phyloP scores from a whole-genome alignment of 1,140 invertebrate species.

The Dysdera silvatica region DNA sequence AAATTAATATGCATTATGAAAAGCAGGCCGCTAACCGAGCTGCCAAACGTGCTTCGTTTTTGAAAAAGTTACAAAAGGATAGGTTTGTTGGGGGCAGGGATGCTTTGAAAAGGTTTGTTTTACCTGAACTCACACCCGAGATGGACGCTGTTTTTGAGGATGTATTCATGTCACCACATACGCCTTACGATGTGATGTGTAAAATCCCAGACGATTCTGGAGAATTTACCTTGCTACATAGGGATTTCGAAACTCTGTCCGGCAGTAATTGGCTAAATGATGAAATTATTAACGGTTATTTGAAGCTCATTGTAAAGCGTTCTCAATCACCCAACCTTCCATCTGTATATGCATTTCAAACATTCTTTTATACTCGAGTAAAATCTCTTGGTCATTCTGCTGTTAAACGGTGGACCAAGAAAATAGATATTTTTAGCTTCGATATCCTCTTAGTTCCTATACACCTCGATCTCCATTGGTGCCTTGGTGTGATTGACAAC shows the following conservation, averaged over 20 bases:
- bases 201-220: conserved; percentile 54
- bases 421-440: conserved; percentile 76
- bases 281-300: conserved; percentile 74
- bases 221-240: conserved; percentile 53
- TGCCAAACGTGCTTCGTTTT: too few relatives aligned
- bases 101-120: too few relatives aligned
- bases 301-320: conserved; percentile 72
- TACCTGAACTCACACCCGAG: conserved; percentile 38
- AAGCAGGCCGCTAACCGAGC: too few relatives aligned
- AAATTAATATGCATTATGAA: too few relatives aligned
- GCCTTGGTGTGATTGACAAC: conserved; percentile 79
- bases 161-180: conserved; percentile 46
- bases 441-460: conserved; percentile 81
- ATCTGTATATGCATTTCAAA: conserved; percentile 78
- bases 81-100: too few relatives aligned
- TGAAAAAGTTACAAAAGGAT: too few relatives aligned
- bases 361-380: conserved; percentile 90
- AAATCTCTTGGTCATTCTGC: conserved; percentile 61
- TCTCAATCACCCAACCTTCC: conserved; percentile 54
- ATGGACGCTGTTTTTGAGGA: conserved; percentile 45
- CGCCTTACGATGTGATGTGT: conserved; percentile 49
- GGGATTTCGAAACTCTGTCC: conserved; percentile 70
- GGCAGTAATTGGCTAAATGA: conserved; percentile 91
- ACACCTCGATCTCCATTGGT: conserved; percentile 94
- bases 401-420: conserved; percentile 77